Evolutionary conservation across 2,888 invertebrate genomes (phyloP).

Genomic region (Hemaris fuciformis): DNA sequence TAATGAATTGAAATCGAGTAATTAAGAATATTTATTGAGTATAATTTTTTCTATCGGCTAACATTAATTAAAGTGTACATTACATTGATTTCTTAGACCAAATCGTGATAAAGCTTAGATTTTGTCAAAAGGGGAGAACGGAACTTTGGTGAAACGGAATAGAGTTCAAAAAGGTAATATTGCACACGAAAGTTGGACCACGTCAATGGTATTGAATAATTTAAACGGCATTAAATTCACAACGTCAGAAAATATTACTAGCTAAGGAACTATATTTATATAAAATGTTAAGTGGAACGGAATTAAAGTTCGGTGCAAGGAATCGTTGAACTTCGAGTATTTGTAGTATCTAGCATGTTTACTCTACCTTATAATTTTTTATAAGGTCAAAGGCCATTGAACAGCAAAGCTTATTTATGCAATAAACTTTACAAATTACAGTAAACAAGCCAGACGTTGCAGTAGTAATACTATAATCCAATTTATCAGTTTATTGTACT

Average conservation of each 20-base stretch:
- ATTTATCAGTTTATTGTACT: not conserved
- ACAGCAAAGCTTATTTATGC: not conserved
- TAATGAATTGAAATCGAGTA: too few relatives aligned
- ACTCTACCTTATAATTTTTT: constrained; percentile 8
- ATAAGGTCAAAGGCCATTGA: constrained; percentile 1
- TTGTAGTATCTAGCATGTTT: not conserved
- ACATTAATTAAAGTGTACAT: too few relatives aligned
- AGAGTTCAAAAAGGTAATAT: too few relatives aligned
- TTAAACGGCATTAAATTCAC: not conserved
- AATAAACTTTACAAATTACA: not conserved
- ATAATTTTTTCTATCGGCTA: too few relatives aligned
- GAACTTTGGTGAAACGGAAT: too few relatives aligned
- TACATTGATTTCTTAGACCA: too few relatives aligned
- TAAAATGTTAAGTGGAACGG: not conserved
- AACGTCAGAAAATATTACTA: not conserved
- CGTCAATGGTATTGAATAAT: not conserved
- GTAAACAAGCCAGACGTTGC: not conserved
- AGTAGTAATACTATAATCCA: not conserved
- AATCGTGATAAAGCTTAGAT: too few relatives aligned
- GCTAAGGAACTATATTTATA: not conserved
- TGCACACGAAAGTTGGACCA: too few relatives aligned
- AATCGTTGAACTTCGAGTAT: not conserved
- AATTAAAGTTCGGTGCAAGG: not conserved
- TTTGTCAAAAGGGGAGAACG: too few relatives aligned
- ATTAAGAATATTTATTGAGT: too few relatives aligned